A percentile compares a stretch with the other conserved stretches of the same genome.
Evolutionary conservation across 2,888 invertebrate genomes (phyloP).

Genomic region (Abrostola triplasia): DNA sequence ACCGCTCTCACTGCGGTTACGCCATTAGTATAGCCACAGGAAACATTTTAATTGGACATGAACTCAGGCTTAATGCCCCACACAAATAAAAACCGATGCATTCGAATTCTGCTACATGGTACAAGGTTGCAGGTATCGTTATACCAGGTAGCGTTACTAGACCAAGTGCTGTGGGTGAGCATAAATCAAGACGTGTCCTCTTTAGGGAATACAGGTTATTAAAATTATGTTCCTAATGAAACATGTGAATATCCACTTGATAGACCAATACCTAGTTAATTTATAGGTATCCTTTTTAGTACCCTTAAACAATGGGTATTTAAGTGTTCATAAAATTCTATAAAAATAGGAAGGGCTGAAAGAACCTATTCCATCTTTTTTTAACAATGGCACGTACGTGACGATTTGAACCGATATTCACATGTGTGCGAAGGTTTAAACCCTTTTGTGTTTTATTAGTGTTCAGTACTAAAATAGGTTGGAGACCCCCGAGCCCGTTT

Average conservation of each 20-base stretch:
- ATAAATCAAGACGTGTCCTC: too few species aligned
- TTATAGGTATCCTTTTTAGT: too few species aligned
- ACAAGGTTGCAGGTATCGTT: too few species aligned
- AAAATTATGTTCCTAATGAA: too few species aligned
- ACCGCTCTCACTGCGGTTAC: not conserved
- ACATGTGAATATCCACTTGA: too few species aligned
- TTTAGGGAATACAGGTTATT: too few species aligned
- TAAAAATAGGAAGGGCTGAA: not conserved
- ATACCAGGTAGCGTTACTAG: too few species aligned
- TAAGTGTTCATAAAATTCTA: not conserved
- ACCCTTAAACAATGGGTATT: not conserved
- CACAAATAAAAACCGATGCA: constrained; percentile 9
- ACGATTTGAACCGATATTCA: not conserved
- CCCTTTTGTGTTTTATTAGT: not conserved
- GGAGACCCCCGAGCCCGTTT: not conserved
- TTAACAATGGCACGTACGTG: not conserved
- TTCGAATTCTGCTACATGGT: constrained; percentile 13
- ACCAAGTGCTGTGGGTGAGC: too few species aligned
- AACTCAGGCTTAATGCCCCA: constrained; percentile 13
- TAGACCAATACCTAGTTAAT: too few species aligned
- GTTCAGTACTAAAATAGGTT: not conserved
- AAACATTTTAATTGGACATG: constrained; percentile 27
- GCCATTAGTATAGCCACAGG: not conserved
- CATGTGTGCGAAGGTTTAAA: not conserved
- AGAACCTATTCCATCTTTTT: not conserved